A percentile compares a stretch with the other conserved stretches of the same genome.
Evolutionary conservation across 2,888 invertebrate species (phyloP).

Genomic region (Caenorhabditis sp.): DNA sequence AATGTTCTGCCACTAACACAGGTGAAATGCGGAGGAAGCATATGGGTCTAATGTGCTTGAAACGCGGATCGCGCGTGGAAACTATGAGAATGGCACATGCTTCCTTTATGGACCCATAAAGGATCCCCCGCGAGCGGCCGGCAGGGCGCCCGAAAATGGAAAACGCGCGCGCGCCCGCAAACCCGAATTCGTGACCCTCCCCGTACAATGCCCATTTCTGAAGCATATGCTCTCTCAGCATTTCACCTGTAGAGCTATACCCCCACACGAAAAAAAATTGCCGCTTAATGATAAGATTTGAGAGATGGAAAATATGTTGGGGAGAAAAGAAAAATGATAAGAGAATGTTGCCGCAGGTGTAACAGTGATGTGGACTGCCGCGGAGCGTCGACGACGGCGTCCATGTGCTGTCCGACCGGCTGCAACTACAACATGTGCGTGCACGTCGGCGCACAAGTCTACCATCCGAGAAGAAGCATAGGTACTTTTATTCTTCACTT

Average conservation of each 20-base stretch:
- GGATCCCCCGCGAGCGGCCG: too few species aligned
- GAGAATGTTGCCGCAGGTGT: conserved; percentile 54
- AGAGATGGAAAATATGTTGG: background rate
- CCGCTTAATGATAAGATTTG: background rate
- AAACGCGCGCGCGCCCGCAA: too few species aligned
- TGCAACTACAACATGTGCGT: conserved; percentile 70
- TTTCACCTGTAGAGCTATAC: too few species aligned
- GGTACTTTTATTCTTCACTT: conserved; percentile 13
- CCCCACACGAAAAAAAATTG: conserved; percentile 5
- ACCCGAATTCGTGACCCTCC: too few species aligned
- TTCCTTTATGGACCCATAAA: background rate
- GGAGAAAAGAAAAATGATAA: background rate
- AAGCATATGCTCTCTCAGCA: too few species aligned
- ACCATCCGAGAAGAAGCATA: conserved; percentile 44
- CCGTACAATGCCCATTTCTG: too few species aligned
- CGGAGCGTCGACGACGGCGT: conserved; percentile 62
- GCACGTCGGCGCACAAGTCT: conserved; percentile 58
- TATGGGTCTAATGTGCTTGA: too few species aligned
- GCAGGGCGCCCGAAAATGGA: too few species aligned
- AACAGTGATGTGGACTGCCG: conserved; percentile 63
- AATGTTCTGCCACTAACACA: conserved; percentile 78
- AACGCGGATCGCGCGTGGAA: conserved; percentile 37
- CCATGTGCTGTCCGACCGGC: conserved; percentile 68
- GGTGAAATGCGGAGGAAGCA: too few species aligned
- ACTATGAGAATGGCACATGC: background rate